Evolutionary conservation across 2,113 vertebrate genomes (phyloP).

Genomic region (Rhipidura dahli): DNA sequence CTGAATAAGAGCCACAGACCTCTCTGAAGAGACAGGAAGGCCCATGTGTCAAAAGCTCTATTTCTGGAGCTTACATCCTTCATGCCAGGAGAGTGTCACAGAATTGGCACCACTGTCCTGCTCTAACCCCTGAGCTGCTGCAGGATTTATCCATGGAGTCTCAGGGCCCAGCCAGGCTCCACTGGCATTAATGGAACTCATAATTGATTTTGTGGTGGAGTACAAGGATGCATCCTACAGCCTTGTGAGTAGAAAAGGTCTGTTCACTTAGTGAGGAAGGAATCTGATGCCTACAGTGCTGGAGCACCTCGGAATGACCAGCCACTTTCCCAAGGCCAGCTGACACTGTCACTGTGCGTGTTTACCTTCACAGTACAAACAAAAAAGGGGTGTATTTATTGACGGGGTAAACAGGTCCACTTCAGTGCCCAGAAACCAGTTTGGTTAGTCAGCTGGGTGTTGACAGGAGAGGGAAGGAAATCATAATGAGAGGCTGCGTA

Average conservation of each 20-base stretch:
- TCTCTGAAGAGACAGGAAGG: background rate
- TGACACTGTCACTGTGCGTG: background rate
- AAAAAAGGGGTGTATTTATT: background rate
- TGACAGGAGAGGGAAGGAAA: conserved; percentile 47
- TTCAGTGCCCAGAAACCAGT: conserved; percentile 44
- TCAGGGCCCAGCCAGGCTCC: background rate
- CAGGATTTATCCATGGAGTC: background rate
- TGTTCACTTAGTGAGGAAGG: background rate
- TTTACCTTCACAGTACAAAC: background rate
- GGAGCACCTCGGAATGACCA: background rate
- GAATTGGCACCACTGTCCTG: background rate
- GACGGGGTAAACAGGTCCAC: conserved; percentile 13
- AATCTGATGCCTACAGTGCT: background rate
- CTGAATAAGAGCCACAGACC: background rate
- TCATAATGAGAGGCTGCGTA: conserved; percentile 27
- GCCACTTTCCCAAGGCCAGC: background rate
- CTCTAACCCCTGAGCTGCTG: background rate
- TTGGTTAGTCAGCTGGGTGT: conserved; percentile 59
- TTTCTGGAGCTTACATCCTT: background rate
- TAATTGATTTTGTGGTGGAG: background rate
- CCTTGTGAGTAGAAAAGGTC: background rate
- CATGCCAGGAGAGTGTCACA: background rate
- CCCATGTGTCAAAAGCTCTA: background rate
- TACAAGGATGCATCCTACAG: background rate
- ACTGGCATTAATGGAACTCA: background rate